phyloP scores from a whole-genome alignment of 2,888 invertebrate genomes.

The Plusia festucae region DNA sequence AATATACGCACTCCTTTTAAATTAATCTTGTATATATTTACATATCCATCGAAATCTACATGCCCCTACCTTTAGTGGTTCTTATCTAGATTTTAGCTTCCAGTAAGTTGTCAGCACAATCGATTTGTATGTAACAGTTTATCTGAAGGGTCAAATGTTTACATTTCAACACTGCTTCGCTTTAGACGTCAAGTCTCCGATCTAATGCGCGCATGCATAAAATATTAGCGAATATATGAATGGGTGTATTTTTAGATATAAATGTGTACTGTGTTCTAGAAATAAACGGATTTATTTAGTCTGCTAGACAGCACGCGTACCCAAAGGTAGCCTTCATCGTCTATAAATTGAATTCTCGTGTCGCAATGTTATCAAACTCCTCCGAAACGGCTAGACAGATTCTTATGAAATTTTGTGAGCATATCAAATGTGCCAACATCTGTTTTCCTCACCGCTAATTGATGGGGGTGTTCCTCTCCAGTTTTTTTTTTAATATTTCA shows the following conservation, averaged over 20 bases:
- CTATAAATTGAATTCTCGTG: neutral
- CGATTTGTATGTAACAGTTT: conserved; percentile 11
- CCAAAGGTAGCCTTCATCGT: neutral
- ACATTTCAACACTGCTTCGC: conserved; percentile 18
- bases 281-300: neutral
- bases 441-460: too few relatives aligned
- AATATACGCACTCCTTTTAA: too few relatives aligned
- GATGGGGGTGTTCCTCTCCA: too few relatives aligned
- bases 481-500: too few relatives aligned
- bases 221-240: conserved; percentile 35
- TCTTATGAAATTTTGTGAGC: too few relatives aligned
- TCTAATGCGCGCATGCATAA: conserved; percentile 36
- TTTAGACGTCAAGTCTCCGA: conserved; percentile 18
- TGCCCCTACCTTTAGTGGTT: neutral
- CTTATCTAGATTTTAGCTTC: conserved; percentile 1
- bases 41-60: too few relatives aligned
- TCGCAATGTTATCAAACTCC: neutral
- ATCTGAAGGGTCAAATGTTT: conserved; percentile 22
- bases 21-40: too few relatives aligned
- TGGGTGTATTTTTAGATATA: conserved; percentile 19
- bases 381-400: too few relatives aligned
- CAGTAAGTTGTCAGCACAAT: conserved; percentile 11
- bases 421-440: too few relatives aligned
- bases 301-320: neutral
- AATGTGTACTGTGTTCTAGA: neutral